A percentile compares a stretch with the other conserved stretches of the same genome.
Conservation (phyloP, 2,113 vertebrate genomes). For the Eidolon helvum region DNA sequence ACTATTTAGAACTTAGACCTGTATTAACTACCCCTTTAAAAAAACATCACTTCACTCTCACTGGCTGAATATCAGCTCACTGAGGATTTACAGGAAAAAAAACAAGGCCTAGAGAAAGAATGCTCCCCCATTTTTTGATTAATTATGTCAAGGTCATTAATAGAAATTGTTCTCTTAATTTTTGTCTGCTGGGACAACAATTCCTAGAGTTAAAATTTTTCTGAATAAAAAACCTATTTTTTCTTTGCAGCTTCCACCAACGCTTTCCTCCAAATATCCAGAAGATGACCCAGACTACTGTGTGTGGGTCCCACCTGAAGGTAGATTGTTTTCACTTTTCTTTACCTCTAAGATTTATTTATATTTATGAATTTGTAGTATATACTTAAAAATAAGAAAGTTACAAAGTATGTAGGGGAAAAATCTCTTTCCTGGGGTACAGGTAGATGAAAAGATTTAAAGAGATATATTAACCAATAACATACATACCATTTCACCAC, state of each 20-base stretch:
- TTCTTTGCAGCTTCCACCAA: slow-evolving; percentile 82
- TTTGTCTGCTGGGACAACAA: not conserved
- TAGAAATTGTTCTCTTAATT: slow-evolving; percentile 16
- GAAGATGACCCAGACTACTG: slow-evolving; percentile 97
- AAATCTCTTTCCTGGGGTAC: not conserved
- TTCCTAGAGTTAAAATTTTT: not conserved
- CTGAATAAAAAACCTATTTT: slow-evolving; percentile 21
- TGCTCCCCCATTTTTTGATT: not conserved
- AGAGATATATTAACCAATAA: not conserved
- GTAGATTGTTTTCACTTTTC: slow-evolving; percentile 79
- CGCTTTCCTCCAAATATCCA: slow-evolving; percentile 88
- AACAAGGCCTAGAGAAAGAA: not conserved
- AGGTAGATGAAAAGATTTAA: not conserved
- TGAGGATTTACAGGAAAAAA: not conserved
- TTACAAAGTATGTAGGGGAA: not conserved
- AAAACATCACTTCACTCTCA: not conserved
- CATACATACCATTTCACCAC: not conserved
- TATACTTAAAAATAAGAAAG: slow-evolving; percentile 18
- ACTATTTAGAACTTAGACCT: not conserved
- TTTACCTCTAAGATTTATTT: not conserved
- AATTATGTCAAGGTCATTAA: not conserved
- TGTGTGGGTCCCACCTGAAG: slow-evolving; percentile 95
- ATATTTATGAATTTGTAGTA: not conserved
- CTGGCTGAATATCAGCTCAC: not conserved
- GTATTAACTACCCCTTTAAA: not conserved